These are phyloP conservation scores for Metalampra italica DNA, from an alignment of 2,888 invertebrate genomes.

Conservation along the genomic window DNA sequence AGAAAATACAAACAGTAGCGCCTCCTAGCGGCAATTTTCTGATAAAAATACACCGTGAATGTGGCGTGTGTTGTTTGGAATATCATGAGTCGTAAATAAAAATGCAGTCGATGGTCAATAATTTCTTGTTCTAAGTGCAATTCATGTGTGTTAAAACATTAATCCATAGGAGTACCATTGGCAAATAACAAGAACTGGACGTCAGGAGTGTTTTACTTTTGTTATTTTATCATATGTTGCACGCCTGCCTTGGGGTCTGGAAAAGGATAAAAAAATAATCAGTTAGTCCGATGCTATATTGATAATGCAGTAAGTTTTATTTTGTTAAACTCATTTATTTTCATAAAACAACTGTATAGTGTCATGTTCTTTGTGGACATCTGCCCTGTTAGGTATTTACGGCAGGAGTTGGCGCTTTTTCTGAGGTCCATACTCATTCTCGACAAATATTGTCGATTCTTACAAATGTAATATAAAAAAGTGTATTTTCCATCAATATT, in stretches of 20 bases:
- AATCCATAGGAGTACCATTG: conserved; percentile 30
- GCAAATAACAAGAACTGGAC: conserved; percentile 35
- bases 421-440: conserved; percentile 25
- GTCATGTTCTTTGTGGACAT: conserved; percentile 11
- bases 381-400: conserved; percentile 26
- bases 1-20: too few relatives aligned
- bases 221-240: conserved; percentile 74
- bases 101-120: conserved; percentile 57
- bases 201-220: conserved; percentile 47
- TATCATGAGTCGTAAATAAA: conserved; percentile 75
- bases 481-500: not conserved
- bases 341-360: conserved; percentile 13
- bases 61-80: conserved; percentile 79
- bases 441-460: conserved; percentile 11
- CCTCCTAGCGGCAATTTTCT: conserved; percentile 62
- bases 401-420: conserved; percentile 28
- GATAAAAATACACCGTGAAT: conserved; percentile 71
- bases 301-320: conserved; percentile 73
- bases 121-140: conserved; percentile 47
- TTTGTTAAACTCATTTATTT: conserved; percentile 27
- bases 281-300: conserved; percentile 66
- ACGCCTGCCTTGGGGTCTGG: conserved; percentile 74
- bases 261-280: conserved; percentile 74
- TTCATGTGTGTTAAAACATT: conserved; percentile 46
- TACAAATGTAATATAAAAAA: not conserved